Percentiles rank a stretch among this genome's conserved stretches.
Evolutionary conservation across 2,797 vertebrate species (phyloP).

Genomic region (Phalloptychus januarius): DNA sequence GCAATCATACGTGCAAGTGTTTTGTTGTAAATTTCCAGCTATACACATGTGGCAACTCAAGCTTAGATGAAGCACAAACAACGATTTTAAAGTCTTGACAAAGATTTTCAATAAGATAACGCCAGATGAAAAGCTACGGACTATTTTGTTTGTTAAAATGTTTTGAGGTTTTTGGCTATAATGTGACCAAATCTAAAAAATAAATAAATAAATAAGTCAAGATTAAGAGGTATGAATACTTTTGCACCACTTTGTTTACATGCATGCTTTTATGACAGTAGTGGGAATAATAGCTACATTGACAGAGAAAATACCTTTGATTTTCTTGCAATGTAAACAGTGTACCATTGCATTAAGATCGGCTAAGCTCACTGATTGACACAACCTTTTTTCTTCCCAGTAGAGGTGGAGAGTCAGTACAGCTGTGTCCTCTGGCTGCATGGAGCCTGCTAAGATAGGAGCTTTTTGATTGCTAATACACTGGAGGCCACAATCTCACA

Average conservation of each 20-base stretch:
- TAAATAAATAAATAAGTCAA: no score
- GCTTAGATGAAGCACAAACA: neutral
- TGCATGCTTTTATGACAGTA: constrained; percentile 13
- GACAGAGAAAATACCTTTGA: constrained; percentile 46
- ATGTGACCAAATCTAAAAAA: neutral
- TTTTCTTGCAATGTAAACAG: constrained; percentile 52
- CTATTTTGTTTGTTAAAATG: neutral
- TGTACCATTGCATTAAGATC: constrained; percentile 27
- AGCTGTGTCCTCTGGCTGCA: constrained; percentile 37
- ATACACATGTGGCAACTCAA: neutral
- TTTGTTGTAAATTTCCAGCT: neutral
- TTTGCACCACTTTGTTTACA: neutral
- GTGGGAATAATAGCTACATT: constrained; percentile 27
- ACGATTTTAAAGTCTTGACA: neutral
- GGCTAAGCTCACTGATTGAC: constrained; percentile 40
- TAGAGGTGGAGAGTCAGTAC: constrained; percentile 10
- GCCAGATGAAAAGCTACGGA: neutral
- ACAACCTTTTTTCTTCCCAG: constrained; percentile 27
- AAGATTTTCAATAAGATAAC: neutral
- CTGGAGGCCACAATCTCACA: constrained; percentile 71
- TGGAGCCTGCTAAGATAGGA: constrained; percentile 53
- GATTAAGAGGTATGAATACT: neutral
- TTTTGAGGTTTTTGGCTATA: neutral
- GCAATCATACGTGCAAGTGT: neutral
- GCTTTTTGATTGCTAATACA: constrained; percentile 65